Conservation (phyloP, 1,140 invertebrate species). For the Pogonomyrmex californicus region DNA sequence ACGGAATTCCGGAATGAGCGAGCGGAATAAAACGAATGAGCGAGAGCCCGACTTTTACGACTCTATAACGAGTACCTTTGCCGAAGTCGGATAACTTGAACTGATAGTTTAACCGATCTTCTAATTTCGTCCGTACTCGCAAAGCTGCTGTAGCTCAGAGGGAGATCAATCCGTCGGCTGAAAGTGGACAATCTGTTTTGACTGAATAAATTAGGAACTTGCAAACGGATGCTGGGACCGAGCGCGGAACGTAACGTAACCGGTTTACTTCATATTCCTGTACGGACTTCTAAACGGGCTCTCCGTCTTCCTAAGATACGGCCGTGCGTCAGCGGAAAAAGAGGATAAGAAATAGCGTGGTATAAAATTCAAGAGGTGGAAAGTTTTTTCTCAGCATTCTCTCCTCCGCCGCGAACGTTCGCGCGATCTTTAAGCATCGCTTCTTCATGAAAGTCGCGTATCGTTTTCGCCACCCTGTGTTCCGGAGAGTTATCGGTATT, state of each 20-base stretch:
- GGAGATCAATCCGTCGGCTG: too few relatives aligned
- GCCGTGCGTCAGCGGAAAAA: conserved; percentile 53
- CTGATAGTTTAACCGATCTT: not conserved
- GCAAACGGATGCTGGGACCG: conserved; percentile 5
- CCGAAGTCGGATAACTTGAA: not conserved
- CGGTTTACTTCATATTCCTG: conserved; percentile 56
- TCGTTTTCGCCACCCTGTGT: conserved; percentile 31
- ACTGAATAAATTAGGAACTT: conserved; percentile 50
- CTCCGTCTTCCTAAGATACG: conserved; percentile 54
- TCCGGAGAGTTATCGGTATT: conserved; percentile 1
- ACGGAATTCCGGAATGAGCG: not conserved
- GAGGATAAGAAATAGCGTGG: conserved; percentile 71
- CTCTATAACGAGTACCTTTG: not conserved
- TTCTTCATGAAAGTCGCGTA: conserved; percentile 32
- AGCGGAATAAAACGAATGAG: not conserved
- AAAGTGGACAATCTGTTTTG: not conserved
- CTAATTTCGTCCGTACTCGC: not conserved
- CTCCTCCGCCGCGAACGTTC: not conserved
- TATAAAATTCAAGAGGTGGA: conserved; percentile 56
- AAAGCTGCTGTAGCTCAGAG: too few relatives aligned
- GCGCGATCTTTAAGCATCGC: conserved; percentile 52
- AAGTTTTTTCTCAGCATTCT: conserved; percentile 34
- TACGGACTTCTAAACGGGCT: conserved; percentile 61
- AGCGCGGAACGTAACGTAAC: conserved; percentile 31
- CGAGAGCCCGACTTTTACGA: not conserved